Percentiles rank a stretch among this genome's conserved stretches.
Evolutionary conservation across 2,113 vertebrate genomes (phyloP).

Genomic region (Vulpes vulpes): DNA sequence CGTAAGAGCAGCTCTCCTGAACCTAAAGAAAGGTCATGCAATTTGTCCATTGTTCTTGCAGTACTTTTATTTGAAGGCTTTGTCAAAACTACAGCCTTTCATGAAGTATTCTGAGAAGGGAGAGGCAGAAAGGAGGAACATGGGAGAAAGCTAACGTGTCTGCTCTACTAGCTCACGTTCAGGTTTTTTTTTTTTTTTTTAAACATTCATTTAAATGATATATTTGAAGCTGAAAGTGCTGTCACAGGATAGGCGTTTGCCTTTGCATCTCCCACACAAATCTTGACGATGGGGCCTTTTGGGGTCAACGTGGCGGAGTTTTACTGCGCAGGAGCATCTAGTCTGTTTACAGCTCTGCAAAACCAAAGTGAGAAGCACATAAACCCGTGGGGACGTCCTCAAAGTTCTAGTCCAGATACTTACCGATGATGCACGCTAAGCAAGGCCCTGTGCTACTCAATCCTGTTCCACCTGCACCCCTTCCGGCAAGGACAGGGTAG

Average conservation of each 20-base stretch:
- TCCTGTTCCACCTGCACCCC: background rate
- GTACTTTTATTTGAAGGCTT: conserved; percentile 81
- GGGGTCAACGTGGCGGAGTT: conserved; percentile 96
- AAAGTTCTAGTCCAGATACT: background rate
- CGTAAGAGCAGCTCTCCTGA: background rate
- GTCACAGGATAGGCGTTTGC: conserved; percentile 97
- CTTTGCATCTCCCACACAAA: conserved; percentile 97
- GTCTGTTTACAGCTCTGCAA: conserved; percentile 95
- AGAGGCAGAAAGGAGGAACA: background rate
- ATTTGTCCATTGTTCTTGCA: conserved; percentile 66
- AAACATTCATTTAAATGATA: conserved; percentile 90
- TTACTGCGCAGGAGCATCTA: conserved; percentile 93
- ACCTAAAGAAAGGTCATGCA: background rate
- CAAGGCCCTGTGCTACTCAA: background rate
- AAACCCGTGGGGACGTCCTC: background rate
- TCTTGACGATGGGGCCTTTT: conserved; percentile 98
- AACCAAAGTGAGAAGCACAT: background rate
- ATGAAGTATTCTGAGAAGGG: conserved; percentile 10
- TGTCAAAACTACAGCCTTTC: conserved; percentile 68
- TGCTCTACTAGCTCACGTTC: background rate
- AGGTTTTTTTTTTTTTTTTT: background rate
- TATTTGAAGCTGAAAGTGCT: conserved; percentile 99
- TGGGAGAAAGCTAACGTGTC: background rate
- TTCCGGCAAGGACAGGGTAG: fast-evolving
- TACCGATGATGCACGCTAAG: background rate